phyloP scores from a whole-genome alignment of 2,888 invertebrate genomes.

The Plagiodera versicolora region DNA sequence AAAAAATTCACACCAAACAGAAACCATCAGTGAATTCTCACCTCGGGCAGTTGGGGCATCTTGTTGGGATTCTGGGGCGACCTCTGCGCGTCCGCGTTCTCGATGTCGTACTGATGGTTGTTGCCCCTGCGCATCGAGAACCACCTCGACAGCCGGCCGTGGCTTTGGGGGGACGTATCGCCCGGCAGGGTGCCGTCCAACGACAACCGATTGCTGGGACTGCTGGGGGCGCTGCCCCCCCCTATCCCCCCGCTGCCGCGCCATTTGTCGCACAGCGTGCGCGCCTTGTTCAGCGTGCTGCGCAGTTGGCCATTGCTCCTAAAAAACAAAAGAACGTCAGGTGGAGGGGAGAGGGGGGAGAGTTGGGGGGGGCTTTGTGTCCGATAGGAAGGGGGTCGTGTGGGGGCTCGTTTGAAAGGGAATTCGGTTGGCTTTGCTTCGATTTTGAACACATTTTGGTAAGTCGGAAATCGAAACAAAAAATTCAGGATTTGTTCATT shows the following conservation, averaged over 20 bases:
- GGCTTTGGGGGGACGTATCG: constrained; percentile 46
- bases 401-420: no score
- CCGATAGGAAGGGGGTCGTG: no score
- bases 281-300: constrained; percentile 79
- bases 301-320: constrained; percentile 74
- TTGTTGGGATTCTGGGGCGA: constrained; percentile 54
- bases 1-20: no score
- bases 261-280: constrained; percentile 83
- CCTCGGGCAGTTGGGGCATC: constrained; percentile 84
- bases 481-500: no score
- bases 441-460: no score
- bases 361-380: no score
- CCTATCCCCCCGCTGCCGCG: constrained; percentile 56
- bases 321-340: constrained; percentile 3
- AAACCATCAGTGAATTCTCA: no score
- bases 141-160: constrained; percentile 82
- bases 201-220: constrained; percentile 45
- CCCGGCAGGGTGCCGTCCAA: constrained; percentile 46
- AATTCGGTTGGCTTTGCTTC: no score
- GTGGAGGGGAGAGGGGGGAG: no score
- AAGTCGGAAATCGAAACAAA: no score
- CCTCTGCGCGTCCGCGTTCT: constrained; percentile 52
- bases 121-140: constrained; percentile 85
- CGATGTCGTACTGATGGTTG: constrained; percentile 80
- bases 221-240: constrained; percentile 13